phyloP scores from a whole-genome alignment of 2,888 invertebrate species.

The Eurytoma adleriae region DNA sequence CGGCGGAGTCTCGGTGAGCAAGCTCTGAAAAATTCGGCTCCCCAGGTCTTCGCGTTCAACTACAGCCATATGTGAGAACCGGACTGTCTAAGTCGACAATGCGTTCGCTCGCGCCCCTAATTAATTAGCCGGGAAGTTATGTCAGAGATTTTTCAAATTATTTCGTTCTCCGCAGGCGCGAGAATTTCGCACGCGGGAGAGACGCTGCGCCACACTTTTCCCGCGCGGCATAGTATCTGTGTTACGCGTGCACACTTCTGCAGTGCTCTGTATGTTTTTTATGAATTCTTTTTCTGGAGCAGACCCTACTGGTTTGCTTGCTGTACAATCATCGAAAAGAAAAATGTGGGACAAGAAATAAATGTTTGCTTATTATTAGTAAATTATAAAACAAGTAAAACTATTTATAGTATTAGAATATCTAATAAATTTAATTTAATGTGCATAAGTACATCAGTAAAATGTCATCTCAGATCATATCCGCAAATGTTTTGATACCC shows the following conservation, averaged over 20 bases:
- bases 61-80: constrained; percentile 59
- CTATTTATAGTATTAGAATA: too few relatives aligned
- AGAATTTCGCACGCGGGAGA: constrained; percentile 61
- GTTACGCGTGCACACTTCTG: constrained; percentile 35
- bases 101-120: constrained; percentile 64
- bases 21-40: constrained; percentile 25
- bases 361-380: too few relatives aligned
- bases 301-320: neutral
- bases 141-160: constrained; percentile 71
- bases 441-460: too few relatives aligned
- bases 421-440: too few relatives aligned
- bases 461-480: too few relatives aligned
- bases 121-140: constrained; percentile 74
- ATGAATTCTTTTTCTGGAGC: constrained; percentile 13
- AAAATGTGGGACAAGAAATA: neutral
- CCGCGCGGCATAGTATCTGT: constrained; percentile 53
- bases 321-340: neutral
- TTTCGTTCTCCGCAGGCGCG: constrained; percentile 61
- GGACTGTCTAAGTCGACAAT: constrained; percentile 65
- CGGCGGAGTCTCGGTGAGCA: neutral
- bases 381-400: too few relatives aligned
- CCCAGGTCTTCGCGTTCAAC: neutral
- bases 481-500: too few relatives aligned
- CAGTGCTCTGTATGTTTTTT: constrained; percentile 30
- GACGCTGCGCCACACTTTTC: constrained; percentile 46